Conservation (phyloP, 2,888 invertebrate genomes). For the Oxycera nigricornis region DNA sequence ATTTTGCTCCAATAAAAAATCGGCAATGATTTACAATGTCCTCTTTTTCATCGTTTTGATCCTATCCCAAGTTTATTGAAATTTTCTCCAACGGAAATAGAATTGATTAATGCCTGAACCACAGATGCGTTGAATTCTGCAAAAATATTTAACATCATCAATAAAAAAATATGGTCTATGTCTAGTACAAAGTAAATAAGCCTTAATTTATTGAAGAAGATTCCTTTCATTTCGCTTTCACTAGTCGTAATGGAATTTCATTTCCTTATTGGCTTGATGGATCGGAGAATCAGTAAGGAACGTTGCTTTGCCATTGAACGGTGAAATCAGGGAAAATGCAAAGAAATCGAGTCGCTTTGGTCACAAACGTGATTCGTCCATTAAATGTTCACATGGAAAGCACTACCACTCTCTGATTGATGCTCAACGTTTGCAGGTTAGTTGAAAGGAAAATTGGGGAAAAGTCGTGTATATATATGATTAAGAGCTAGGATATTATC, state of each 20-base stretch:
- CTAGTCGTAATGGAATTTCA: constrained; percentile 6
- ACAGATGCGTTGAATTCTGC: constrained; percentile 1
- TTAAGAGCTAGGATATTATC: too few relatives aligned
- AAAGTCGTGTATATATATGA: too few relatives aligned
- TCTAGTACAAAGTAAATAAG: background rate
- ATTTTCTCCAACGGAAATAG: background rate
- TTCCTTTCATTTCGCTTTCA: background rate
- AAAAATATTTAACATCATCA: constrained; percentile 1
- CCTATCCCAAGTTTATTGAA: background rate
- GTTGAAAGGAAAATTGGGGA: too few relatives aligned
- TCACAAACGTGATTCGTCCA: too few relatives aligned
- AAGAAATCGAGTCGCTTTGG: too few relatives aligned
- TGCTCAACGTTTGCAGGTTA: too few relatives aligned
- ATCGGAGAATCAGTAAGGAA: background rate
- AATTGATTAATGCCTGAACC: constrained; percentile 16
- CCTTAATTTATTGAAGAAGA: background rate
- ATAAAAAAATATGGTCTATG: constrained; percentile 2
- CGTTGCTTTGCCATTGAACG: too few relatives aligned
- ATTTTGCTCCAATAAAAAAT: too few relatives aligned
- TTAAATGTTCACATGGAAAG: too few relatives aligned
- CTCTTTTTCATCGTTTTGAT: background rate
- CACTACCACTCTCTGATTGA: too few relatives aligned
- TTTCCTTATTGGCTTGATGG: background rate
- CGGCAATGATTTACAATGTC: background rate
- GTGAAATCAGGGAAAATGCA: too few relatives aligned